These are phyloP conservation scores for Rhineura floridana DNA, from an alignment of 2,113 vertebrate genomes.

Conservation along the genomic window DNA sequence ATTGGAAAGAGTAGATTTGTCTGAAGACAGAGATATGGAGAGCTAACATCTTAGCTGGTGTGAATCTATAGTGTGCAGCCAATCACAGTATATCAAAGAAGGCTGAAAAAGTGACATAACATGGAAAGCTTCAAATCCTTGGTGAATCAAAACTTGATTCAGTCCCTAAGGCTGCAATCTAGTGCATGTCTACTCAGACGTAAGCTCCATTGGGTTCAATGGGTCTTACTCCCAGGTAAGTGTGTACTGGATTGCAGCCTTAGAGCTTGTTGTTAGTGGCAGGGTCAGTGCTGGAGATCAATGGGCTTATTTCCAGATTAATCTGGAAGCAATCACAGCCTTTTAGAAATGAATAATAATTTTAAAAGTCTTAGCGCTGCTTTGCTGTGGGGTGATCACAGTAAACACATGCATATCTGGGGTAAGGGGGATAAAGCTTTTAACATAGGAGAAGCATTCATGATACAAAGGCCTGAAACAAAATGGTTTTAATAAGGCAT, in stretches of 20 bases:
- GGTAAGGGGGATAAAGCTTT: not conserved
- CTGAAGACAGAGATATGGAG: rapidly evolving
- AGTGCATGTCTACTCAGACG: too few relatives aligned
- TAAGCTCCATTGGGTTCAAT: too few relatives aligned
- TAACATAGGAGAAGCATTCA: too few relatives aligned
- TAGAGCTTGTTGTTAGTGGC: not conserved
- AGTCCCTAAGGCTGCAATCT: too few relatives aligned
- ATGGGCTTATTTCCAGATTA: not conserved
- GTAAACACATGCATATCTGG: not conserved
- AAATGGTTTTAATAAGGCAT: too few relatives aligned
- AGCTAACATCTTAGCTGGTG: not conserved
- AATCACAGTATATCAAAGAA: not conserved
- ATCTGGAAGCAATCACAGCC: not conserved
- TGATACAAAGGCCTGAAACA: too few relatives aligned
- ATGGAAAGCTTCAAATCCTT: not conserved
- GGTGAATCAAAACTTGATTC: not conserved
- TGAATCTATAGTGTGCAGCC: not conserved
- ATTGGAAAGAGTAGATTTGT: not conserved
- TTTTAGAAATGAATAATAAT: not conserved
- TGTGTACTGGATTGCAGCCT: too few relatives aligned
- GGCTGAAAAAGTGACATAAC: not conserved
- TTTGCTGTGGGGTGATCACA: not conserved
- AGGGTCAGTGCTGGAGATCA: not conserved
- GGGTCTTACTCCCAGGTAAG: too few relatives aligned
- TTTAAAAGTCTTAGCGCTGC: not conserved